Conservation (phyloP, 2,113 vertebrate genomes). For the Danio rerio region GRCz12tu NC_133177.1:26242001-26242500, state of each 20-base stretch:
- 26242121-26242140: constrained; percentile 36
- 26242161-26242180: neutral
- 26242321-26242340: neutral
- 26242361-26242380: neutral
- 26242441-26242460: neutral
- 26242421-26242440: neutral
- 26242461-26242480: neutral
- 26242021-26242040: constrained; percentile 90
- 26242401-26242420: neutral
- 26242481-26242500: neutral
- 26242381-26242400: neutral
- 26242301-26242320: neutral
- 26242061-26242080: constrained; percentile 77
- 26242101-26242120: constrained; percentile 57
- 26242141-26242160: neutral
- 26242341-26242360: neutral
- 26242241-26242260: neutral
- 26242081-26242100: constrained; percentile 73
- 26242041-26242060: constrained; percentile 75
- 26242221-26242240: neutral
- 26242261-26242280: neutral
- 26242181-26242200: neutral
- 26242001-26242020: constrained; percentile 92
- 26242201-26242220: neutral
- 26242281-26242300: neutral